Conservation (phyloP, 2,888 invertebrate genomes). For the Eupsilia transversa region DNA sequence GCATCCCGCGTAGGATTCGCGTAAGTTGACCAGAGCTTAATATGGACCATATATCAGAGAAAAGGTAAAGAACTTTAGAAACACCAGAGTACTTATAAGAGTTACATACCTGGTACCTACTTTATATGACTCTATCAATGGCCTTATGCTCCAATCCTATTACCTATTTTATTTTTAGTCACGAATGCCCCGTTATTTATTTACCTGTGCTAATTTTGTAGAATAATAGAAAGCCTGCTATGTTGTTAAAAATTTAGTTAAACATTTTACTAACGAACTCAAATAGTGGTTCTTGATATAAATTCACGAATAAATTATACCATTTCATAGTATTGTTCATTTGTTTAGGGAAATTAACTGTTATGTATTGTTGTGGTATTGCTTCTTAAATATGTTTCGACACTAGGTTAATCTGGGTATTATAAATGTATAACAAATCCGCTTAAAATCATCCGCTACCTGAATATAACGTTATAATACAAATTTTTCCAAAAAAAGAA, state of each 20-base stretch:
- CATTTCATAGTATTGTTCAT: conserved; percentile 2
- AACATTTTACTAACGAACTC: background rate
- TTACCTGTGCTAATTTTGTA: conserved; percentile 22
- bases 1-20: background rate
- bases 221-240: conserved; percentile 15
- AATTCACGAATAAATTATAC: background rate
- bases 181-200: conserved; percentile 45
- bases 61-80: conserved; percentile 1
- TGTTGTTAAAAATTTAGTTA: conserved; percentile 13
- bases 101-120: background rate
- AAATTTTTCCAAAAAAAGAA: background rate
- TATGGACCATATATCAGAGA: conserved; percentile 15
- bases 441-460: conserved; percentile 11
- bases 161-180: conserved; percentile 5
- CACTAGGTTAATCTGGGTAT: conserved; percentile 1
- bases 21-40: background rate
- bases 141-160: background rate
- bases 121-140: background rate
- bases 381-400: conserved; percentile 5
- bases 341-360: background rate
- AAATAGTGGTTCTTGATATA: background rate
- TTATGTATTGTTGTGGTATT: conserved; percentile 8
- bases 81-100: conserved; percentile 5
- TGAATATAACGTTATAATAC: background rate
- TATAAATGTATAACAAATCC: conserved; percentile 7